Conservation (phyloP, 2,888 invertebrate species). For the Athrips mouffetella region DNA sequence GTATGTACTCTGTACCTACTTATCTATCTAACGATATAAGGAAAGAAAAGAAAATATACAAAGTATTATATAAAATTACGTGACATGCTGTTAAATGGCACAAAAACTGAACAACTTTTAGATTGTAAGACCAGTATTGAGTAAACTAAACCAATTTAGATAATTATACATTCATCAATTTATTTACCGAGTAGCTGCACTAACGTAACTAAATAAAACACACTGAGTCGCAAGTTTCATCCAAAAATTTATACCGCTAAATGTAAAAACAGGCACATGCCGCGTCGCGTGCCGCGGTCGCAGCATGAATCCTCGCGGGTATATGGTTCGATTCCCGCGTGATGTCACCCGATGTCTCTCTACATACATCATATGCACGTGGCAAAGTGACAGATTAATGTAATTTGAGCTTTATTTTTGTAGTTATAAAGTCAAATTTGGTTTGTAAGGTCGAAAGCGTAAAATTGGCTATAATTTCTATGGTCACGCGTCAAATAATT, state of each 20-base stretch:
- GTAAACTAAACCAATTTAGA: no score
- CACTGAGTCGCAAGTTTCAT: no score
- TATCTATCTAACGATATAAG: no score
- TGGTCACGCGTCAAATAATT: slow-evolving; percentile 11
- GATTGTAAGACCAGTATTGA: no score
- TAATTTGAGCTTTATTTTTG: neutral
- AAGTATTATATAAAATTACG: no score
- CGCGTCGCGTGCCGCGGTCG: slow-evolving; percentile 9
- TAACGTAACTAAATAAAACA: no score
- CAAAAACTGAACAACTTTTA: no score
- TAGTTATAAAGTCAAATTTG: neutral
- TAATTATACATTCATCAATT: no score
- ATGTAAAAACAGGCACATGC: slow-evolving; percentile 7
- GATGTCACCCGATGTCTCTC: slow-evolving; percentile 2
- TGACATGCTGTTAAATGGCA: no score
- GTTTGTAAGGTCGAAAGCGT: neutral
- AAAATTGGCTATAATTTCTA: neutral
- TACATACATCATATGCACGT: slow-evolving; percentile 5
- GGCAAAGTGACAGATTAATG: neutral
- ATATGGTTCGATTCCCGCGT: slow-evolving; percentile 9
- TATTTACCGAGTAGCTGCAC: no score
- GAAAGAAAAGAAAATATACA: no score
- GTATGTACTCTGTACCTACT: no score
- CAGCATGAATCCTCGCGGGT: slow-evolving; percentile 14
- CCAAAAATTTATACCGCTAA: neutral